Evolutionary conservation across 2,888 invertebrate genomes (phyloP).

Genomic region (Xestia rhomboidea): DNA sequence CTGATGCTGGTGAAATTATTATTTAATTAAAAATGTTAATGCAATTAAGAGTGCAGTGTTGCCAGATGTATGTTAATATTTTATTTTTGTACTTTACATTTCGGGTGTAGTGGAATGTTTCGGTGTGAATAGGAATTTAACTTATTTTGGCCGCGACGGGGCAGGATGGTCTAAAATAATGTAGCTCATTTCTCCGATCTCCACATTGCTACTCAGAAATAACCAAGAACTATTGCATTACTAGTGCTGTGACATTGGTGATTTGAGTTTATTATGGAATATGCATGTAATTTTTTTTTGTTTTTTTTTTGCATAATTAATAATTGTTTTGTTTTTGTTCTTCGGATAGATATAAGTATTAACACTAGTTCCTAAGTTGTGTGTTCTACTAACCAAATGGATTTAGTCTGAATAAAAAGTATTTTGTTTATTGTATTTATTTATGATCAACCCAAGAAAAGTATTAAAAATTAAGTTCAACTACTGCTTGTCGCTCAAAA

Average conservation of each 20-base stretch:
- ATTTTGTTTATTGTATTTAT: too few species aligned
- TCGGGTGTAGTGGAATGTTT: slow-evolving; percentile 12
- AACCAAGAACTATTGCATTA: not conserved
- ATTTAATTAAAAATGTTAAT: slow-evolving; percentile 70
- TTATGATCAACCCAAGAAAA: too few species aligned
- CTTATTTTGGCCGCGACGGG: not conserved
- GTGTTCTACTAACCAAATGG: too few species aligned
- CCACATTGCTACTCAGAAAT: not conserved
- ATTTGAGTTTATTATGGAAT: too few species aligned
- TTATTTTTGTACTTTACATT: slow-evolving; percentile 30
- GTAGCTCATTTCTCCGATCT: not conserved
- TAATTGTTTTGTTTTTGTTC: too few species aligned
- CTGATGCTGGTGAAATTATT: slow-evolving; percentile 47
- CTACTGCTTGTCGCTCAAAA: too few species aligned
- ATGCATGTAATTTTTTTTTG: too few species aligned
- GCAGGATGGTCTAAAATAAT: not conserved
- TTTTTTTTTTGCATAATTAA: too few species aligned
- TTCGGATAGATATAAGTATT: too few species aligned
- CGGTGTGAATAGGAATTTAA: slow-evolving; percentile 15
- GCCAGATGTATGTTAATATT: slow-evolving; percentile 41
- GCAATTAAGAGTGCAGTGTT: slow-evolving; percentile 63
- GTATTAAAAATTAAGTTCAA: too few species aligned
- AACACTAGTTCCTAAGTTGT: too few species aligned
- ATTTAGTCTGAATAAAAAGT: too few species aligned
- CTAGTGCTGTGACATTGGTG: not conserved